Conservation (phyloP, 2,113 vertebrate genomes). For the Macrotus californicus region DNA sequence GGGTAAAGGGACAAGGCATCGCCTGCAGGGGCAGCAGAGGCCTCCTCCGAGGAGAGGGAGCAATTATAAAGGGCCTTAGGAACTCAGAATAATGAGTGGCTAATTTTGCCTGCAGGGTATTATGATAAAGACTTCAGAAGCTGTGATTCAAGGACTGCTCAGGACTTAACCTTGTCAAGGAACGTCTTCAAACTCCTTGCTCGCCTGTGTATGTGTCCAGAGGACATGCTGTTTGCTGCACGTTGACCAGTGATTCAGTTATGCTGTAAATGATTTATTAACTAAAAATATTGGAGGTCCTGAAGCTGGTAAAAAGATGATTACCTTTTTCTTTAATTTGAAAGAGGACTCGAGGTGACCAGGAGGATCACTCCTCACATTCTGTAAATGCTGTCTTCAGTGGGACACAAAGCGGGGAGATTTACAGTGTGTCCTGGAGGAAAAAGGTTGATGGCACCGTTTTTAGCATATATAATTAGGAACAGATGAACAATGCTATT, state of each 20-base stretch:
- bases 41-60: neutral
- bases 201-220: neutral
- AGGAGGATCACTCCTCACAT: neutral
- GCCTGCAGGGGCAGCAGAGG: neutral
- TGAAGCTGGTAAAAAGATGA: neutral
- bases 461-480: conserved; percentile 60
- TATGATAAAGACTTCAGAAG: neutral
- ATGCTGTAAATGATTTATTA: neutral
- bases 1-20: no score
- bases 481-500: conserved; percentile 63
- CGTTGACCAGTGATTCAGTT: neutral
- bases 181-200: neutral
- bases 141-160: neutral
- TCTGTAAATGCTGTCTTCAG: conserved; percentile 12
- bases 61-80: neutral
- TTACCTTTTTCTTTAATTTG: conserved; percentile 1
- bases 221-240: neutral
- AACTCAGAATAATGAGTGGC: neutral
- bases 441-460: conserved; percentile 34
- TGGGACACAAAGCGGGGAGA: neutral
- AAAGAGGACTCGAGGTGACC: conserved; percentile 24
- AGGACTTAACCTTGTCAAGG: neutral
- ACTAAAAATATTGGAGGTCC: neutral
- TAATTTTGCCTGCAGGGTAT: neutral
- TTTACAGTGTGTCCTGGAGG: conserved; percentile 38